Conservation (phyloP, 2,113 vertebrate species). For the Chaetodon trifascialis region DNA sequence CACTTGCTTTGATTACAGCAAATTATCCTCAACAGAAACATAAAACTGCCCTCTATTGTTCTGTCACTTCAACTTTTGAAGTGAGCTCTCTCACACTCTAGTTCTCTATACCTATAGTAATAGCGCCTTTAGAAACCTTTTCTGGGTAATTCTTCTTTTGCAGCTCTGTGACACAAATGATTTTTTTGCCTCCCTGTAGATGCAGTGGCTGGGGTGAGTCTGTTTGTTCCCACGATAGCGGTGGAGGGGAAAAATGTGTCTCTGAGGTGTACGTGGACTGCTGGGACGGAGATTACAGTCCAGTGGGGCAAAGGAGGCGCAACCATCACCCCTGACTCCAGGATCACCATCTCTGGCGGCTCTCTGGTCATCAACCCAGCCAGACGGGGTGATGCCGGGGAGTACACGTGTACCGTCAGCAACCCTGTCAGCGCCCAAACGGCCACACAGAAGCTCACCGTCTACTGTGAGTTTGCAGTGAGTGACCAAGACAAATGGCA, state of each 20-base stretch:
- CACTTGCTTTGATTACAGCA: constrained; percentile 76
- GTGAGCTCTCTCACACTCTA: constrained; percentile 13
- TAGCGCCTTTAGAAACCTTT: constrained; percentile 16
- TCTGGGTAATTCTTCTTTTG: constrained; percentile 9
- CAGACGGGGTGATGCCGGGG: constrained; percentile 74
- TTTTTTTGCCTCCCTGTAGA: constrained; percentile 61
- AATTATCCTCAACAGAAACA: constrained; percentile 74
- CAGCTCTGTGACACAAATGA: background rate
- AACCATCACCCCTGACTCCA: constrained; percentile 61
- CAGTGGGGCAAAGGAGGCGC: constrained; percentile 77
- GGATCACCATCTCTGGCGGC: constrained; percentile 72
- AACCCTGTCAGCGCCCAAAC: constrained; percentile 80
- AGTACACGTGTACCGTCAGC: constrained; percentile 81
- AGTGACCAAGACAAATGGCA: constrained; percentile 47
- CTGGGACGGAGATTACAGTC: constrained; percentile 69
- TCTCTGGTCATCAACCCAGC: constrained; percentile 78
- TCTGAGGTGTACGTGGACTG: constrained; percentile 76
- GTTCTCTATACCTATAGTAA: constrained; percentile 9
- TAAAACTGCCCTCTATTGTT: constrained; percentile 63
- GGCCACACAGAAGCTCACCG: constrained; percentile 69
- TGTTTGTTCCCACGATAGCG: constrained; percentile 72
- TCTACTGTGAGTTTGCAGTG: constrained; percentile 83
- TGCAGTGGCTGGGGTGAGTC: constrained; percentile 66
- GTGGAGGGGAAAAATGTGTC: constrained; percentile 78
- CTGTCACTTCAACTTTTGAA: constrained; percentile 56